These are phyloP conservation scores for Platyscapa corneri DNA, from an alignment of 1,140 invertebrate genomes.

Conservation along the genomic window DNA sequence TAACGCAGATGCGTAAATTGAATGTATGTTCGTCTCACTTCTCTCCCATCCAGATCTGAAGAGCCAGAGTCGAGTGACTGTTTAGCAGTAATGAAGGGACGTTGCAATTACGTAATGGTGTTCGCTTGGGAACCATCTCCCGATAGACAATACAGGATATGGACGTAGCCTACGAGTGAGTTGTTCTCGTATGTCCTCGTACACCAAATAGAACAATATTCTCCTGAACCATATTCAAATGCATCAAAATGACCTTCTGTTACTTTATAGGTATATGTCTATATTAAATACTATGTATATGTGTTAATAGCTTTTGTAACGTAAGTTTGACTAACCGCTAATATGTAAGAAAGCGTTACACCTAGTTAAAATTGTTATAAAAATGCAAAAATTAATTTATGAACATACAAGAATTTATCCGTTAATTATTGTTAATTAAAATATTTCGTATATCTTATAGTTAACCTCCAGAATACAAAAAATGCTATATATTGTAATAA, in stretches of 20 bases:
- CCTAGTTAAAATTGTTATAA: too few relatives aligned
- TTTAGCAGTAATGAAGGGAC: conserved; percentile 39
- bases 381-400: too few relatives aligned
- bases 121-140: conserved; percentile 34
- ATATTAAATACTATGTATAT: not conserved
- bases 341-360: not conserved
- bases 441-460: too few relatives aligned
- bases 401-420: too few relatives aligned
- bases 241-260: not conserved
- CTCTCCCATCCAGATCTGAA: not conserved
- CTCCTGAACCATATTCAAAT: not conserved
- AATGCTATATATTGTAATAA: too few relatives aligned
- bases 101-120: conserved; percentile 31
- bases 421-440: too few relatives aligned
- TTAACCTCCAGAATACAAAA: too few relatives aligned
- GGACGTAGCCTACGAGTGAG: not conserved
- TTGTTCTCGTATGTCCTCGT: not conserved
- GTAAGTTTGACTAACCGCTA: not conserved
- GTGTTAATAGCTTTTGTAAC: not conserved
- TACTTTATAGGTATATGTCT: not conserved
- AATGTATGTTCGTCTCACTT: not conserved
- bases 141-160: conserved; percentile 32
- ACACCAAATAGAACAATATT: conserved; percentile 39
- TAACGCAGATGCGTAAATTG: not conserved
- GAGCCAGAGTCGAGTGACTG: not conserved